A percentile compares a stretch with the other conserved stretches of the same genome.
These are phyloP conservation scores for Megatriorchis doriae DNA, from an alignment of 2,113 vertebrate species.

Conservation along the genomic window DNA sequence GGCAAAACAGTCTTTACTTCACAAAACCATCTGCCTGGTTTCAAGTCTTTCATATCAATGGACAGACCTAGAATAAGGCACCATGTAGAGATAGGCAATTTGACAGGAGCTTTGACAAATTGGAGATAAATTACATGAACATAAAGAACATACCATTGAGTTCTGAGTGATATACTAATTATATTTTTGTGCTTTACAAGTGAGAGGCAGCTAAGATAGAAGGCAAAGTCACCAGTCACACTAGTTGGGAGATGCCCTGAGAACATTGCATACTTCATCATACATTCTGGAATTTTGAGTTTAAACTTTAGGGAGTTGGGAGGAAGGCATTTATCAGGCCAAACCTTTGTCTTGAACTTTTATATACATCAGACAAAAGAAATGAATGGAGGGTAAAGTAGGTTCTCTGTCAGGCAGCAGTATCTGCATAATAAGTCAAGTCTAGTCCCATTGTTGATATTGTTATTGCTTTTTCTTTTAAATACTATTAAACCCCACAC, in stretches of 20 bases:
- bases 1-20: slow-evolving; percentile 58
- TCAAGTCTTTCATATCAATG: slow-evolving; percentile 50
- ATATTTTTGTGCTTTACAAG: slow-evolving; percentile 4
- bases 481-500: not conserved
- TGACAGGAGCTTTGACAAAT: slow-evolving; percentile 42
- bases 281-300: not conserved
- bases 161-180: slow-evolving; percentile 38
- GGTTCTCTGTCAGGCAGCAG: not conserved
- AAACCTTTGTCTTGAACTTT: not conserved
- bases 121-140: slow-evolving; percentile 43
- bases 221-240: not conserved
- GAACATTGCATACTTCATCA: not conserved
- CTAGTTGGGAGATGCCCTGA: not conserved
- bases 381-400: not conserved
- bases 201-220: not conserved
- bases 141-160: slow-evolving; percentile 19
- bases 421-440: not conserved
- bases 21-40: slow-evolving; percentile 59
- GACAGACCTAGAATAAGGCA: slow-evolving; percentile 32
- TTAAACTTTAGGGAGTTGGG: not conserved
- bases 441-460: not conserved
- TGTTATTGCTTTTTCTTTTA: not conserved
- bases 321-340: not conserved
- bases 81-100: not conserved
- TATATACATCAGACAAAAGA: not conserved